Evolutionary conservation across 2,888 invertebrate genomes (phyloP), one percentile per base, ranked within the genome.

Genomic region (Cerastoderma edule): DNA sequence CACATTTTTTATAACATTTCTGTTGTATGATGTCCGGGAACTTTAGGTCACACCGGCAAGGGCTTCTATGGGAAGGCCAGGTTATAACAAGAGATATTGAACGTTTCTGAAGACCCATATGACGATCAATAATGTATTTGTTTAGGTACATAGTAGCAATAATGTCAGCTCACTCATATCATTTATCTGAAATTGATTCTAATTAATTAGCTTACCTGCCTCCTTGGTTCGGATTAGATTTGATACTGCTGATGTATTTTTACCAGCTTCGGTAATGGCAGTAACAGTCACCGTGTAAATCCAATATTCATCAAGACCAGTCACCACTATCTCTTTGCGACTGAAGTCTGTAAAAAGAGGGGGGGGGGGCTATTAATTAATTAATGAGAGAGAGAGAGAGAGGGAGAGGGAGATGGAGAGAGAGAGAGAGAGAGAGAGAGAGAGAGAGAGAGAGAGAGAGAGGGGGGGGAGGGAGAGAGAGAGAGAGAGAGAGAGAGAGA

Each of bases 351-450:
- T 39, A 33, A 57, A 16, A 27, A 53, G 19, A n/a, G 4, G 22
- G 22, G n/a, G 22, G 19, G 46, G 22, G 22, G 4, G n/a, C 22
- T 19, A 46, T 13, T 39, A 39, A 39, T 13, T 39, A 13, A 13
- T 39, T 24, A 66, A 50, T 48, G 66, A 66, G 46, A 66, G 66
- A 66, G 48, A 66, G 46, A 66, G 48, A 66, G 48, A 66, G 66
- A 66, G 66, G 48, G 46, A 66, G 66, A 66, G 48, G 48, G 46
- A 66, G 48, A 66, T 24, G 48, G 66, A 66, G 66, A 66, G 46
- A 66, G 66, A 66, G 48, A 66, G 46, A 66, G 48, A 66, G 48
- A 66, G 66, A 66, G 66, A 66, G 46, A 66, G 66, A 66, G 48
- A 66, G 46, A 66, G 48, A 66, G 48, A 66, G 66, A 66, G 66